Percentiles rank a stretch among this genome's conserved stretches.
Evolutionary conservation across 2,113 vertebrate genomes (phyloP).

Genomic region (Archilochus colubris): DNA sequence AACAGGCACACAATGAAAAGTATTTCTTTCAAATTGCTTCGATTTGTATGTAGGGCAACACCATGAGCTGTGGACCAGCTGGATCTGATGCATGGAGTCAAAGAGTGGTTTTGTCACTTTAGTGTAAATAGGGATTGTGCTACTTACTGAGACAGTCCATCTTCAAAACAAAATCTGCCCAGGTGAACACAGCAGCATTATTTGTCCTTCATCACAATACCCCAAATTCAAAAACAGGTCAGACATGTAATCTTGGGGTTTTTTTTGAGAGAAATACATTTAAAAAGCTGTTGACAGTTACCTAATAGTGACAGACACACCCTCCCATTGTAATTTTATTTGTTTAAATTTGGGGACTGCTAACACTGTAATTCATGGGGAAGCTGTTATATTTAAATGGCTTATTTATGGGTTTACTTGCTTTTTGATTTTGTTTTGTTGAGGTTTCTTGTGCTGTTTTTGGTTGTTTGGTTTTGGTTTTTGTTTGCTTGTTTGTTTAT

Average conservation of each 20-base stretch:
- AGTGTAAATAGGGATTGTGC: fast-evolving
- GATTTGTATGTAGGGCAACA: not conserved
- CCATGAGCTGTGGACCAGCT: not conserved
- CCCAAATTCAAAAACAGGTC: not conserved
- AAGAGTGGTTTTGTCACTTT: not conserved
- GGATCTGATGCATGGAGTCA: not conserved
- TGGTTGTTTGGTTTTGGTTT: too few species aligned
- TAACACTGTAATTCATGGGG: not conserved
- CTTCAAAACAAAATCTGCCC: not conserved
- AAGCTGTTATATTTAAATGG: not conserved
- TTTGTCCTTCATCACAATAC: not conserved
- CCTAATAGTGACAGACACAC: not conserved
- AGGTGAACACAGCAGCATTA: not conserved
- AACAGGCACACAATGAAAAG: not conserved
- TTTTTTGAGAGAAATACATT: not conserved
- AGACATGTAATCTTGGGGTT: not conserved
- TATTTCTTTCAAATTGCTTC: not conserved
- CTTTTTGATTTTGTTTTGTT: not conserved
- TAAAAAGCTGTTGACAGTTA: not conserved
- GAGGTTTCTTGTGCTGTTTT: not conserved
- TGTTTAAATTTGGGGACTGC: not conserved
- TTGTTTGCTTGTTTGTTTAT: too few species aligned
- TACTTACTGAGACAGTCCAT: not conserved
- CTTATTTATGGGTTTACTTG: not conserved
- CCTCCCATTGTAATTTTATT: not conserved